Evolutionary conservation across 2,113 vertebrate species (phyloP).

Genomic region (Myiozetetes cayanensis): DNA sequence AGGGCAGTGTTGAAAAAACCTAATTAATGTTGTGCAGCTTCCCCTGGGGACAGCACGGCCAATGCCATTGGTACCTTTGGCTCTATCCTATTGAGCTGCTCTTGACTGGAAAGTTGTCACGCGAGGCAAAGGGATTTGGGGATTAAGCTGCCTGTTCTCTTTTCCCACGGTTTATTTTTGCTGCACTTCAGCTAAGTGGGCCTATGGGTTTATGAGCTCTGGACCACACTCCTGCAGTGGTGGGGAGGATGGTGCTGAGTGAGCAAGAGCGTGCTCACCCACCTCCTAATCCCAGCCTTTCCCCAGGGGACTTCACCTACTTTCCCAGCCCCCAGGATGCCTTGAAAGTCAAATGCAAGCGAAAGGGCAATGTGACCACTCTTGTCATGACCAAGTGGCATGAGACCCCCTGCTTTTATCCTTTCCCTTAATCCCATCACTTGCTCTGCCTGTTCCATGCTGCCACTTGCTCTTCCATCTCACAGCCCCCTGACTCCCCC

Average conservation of each 20-base stretch:
- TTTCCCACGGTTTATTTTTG: neutral
- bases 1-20: neutral
- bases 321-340: neutral
- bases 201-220: neutral
- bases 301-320: neutral
- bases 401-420: neutral
- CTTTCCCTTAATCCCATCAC: neutral
- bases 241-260: neutral
- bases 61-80: neutral
- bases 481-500: fast-evolving
- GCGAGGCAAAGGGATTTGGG: neutral
- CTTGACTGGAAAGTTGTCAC: neutral
- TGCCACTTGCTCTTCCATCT: fast-evolving
- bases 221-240: fast-evolving
- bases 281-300: neutral
- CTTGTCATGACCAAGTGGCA: neutral
- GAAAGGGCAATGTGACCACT: neutral
- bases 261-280: fast-evolving
- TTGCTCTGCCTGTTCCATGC: neutral
- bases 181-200: neutral
- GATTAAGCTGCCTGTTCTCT: conserved; percentile 6
- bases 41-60: neutral
- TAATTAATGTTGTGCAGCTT: neutral
- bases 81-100: neutral
- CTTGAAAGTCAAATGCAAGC: neutral